phyloP scores from a whole-genome alignment of 2,888 invertebrate species.

The Nebria brevicollis region DNA sequence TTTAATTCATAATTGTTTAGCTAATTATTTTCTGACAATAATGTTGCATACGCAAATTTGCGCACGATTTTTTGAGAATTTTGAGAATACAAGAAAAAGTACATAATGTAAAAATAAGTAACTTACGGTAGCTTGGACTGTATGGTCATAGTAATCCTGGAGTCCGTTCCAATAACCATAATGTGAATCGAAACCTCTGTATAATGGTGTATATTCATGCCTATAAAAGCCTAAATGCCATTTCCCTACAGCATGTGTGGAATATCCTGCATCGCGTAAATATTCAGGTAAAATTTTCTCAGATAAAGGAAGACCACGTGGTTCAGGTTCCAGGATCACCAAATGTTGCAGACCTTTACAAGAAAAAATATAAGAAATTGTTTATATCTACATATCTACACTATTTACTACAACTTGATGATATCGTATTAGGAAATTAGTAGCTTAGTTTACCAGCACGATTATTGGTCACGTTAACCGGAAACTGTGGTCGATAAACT shows the following conservation, averaged over 20 bases:
- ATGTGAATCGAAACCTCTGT: slow-evolving; percentile 82
- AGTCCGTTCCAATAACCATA: slow-evolving; percentile 87
- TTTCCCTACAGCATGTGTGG: slow-evolving; percentile 83
- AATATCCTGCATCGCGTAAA: slow-evolving; percentile 74
- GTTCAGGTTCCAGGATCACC: slow-evolving; percentile 76
- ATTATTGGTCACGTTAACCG: no score
- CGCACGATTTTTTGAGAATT: no score
- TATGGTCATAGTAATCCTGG: slow-evolving; percentile 81
- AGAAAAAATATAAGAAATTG: not conserved
- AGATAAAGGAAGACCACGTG: slow-evolving; percentile 75
- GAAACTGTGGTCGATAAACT: no score
- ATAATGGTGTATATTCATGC: slow-evolving; percentile 76
- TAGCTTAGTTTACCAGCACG: no score
- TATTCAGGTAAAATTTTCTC: slow-evolving; percentile 71
- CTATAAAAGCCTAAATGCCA: slow-evolving; percentile 87
- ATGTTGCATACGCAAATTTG: no score
- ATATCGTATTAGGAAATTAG: no score
- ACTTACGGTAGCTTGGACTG: slow-evolving; percentile 64
- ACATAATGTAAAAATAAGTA: not conserved
- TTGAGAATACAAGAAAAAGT: no score
- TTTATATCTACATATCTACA: not conserved
- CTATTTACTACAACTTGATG: no score
- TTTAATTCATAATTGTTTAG: no score
- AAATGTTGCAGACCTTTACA: slow-evolving; percentile 76
- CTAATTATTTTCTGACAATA: no score